phyloP scores from a whole-genome alignment of 2,797 vertebrate species.

The Neosilurus mollespiculum region DNA sequence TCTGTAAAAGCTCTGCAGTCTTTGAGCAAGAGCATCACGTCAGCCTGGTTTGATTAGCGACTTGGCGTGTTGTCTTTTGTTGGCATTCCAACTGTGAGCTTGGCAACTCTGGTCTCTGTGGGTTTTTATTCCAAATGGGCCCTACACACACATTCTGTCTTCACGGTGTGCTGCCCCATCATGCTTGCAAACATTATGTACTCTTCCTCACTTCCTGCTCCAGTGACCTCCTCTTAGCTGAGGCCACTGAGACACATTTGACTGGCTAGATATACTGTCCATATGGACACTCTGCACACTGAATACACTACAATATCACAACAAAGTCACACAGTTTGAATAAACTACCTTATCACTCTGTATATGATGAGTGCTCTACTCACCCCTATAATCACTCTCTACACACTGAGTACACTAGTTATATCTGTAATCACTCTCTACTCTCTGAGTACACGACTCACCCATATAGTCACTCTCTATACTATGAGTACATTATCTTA shows the following conservation, averaged over 20 bases:
- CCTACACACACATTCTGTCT: slow-evolving; percentile 35
- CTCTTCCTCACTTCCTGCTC: slow-evolving; percentile 36
- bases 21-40: slow-evolving; percentile 42
- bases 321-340: background rate
- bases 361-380: background rate
- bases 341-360: background rate
- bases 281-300: background rate
- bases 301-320: background rate
- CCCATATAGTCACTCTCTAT: background rate
- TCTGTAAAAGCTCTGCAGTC: slow-evolving; percentile 45
- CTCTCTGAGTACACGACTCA: background rate
- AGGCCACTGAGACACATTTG: slow-evolving; percentile 28
- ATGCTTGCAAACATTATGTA: slow-evolving; percentile 46
- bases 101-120: slow-evolving; percentile 40
- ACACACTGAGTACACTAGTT: background rate
- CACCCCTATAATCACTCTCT: background rate
- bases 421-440: background rate
- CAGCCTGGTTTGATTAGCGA: slow-evolving; percentile 56
- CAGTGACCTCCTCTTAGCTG: slow-evolving; percentile 27
- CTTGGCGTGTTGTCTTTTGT: slow-evolving; percentile 41
- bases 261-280: background rate
- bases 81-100: slow-evolving; percentile 43
- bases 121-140: slow-evolving; percentile 31
- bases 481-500: background rate
- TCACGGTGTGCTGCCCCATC: slow-evolving; percentile 42